Evolutionary conservation across 1,140 invertebrate species (phyloP).

Genomic region (Drosophila azteca): DNA sequence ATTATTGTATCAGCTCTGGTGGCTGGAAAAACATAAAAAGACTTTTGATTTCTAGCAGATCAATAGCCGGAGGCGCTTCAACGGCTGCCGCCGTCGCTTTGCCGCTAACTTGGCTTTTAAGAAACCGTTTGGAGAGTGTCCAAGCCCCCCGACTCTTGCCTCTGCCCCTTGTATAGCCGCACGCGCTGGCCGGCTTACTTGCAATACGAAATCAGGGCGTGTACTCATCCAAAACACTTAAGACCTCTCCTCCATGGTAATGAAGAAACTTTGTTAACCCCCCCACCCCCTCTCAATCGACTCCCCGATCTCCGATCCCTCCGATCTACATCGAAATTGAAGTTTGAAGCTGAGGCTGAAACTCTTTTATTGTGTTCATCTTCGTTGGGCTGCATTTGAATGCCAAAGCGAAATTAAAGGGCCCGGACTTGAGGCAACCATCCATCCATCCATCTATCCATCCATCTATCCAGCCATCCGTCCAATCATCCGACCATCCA

Average conservation of each 20-base stretch:
- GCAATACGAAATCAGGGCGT: constrained; percentile 76
- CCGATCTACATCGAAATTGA: no score
- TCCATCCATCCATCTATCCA: constrained; percentile 33
- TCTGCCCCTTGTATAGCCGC: constrained; percentile 13
- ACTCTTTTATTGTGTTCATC: constrained; percentile 48
- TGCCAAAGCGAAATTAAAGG: constrained; percentile 75
- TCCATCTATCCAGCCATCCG: constrained; percentile 1
- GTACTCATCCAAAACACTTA: constrained; percentile 82
- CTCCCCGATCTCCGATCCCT: constrained; percentile 6
- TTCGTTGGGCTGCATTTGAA: constrained; percentile 75
- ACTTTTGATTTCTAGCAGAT: constrained; percentile 83
- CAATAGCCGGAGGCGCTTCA: constrained; percentile 71
- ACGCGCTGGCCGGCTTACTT: constrained; percentile 50
- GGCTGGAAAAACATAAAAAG: constrained; percentile 58
- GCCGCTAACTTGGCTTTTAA: constrained; percentile 58
- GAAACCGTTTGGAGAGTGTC: constrained; percentile 1
- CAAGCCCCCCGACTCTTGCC: not conserved
- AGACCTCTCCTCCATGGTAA: constrained; percentile 52
- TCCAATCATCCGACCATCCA: constrained; percentile 37
- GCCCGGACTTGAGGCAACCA: constrained; percentile 24
- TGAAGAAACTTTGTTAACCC: constrained; percentile 69
- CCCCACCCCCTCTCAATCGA: not conserved
- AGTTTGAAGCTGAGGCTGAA: no score
- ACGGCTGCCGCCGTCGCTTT: constrained; percentile 4
- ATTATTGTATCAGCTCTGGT: constrained; percentile 70